Conservation (phyloP, 2,888 invertebrate genomes). For the Nebria salina region DNA sequence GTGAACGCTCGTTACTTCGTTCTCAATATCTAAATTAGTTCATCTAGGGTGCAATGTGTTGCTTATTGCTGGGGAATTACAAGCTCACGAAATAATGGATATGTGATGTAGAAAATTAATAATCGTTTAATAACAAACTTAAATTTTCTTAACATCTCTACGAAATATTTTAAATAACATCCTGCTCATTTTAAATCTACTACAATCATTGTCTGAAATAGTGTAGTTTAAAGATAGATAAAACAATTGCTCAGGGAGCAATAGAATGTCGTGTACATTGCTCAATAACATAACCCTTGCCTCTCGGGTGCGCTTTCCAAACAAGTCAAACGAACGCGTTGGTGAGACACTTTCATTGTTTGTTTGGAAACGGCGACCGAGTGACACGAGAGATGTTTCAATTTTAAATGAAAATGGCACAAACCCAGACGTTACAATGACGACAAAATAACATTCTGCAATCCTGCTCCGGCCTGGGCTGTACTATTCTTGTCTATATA, state of each 20-base stretch:
- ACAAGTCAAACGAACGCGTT: neutral
- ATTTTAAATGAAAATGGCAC: neutral
- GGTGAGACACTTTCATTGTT: conserved; percentile 19
- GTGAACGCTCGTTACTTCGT: conserved; percentile 15
- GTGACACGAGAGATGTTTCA: conserved; percentile 17
- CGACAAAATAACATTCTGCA: neutral
- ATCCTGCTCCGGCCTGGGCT: neutral
- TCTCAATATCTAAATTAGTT: conserved; percentile 37
- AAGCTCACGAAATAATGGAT: neutral
- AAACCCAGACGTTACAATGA: neutral
- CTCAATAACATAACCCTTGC: neutral
- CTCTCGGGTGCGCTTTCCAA: neutral
- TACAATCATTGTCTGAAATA: neutral
- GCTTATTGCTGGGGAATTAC: neutral
- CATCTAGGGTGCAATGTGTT: neutral
- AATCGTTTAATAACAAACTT: neutral
- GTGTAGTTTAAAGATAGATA: neutral
- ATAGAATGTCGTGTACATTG: neutral
- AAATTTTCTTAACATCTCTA: too few relatives aligned
- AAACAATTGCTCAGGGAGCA: neutral
- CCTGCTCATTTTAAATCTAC: neutral
- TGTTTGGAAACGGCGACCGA: conserved; percentile 2
- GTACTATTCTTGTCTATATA: neutral
- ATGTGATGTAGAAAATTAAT: neutral
- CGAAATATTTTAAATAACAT: too few relatives aligned